Evolutionary conservation across 2,888 invertebrate species (phyloP).

Genomic region (Chalcosyrphus nemorum): DNA sequence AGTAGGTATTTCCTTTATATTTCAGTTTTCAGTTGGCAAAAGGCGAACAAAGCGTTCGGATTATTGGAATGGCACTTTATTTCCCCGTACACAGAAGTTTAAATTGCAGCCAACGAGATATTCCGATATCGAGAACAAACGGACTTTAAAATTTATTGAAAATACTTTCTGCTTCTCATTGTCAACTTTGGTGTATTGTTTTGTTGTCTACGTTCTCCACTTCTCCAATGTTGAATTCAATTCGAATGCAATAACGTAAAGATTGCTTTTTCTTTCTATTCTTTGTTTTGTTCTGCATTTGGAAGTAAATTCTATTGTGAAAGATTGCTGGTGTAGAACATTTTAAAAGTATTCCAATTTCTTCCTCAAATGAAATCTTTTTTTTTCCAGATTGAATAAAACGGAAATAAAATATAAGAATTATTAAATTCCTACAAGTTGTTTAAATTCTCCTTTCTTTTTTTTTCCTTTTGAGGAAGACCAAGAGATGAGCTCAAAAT

Average conservation of each 20-base stretch:
- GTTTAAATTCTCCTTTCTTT: neutral
- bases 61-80: slow-evolving; percentile 67
- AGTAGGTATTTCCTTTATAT: slow-evolving; percentile 41
- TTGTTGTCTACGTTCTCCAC: slow-evolving; percentile 49
- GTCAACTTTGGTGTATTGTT: slow-evolving; percentile 69
- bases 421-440: slow-evolving; percentile 8
- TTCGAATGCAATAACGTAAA: slow-evolving; percentile 69
- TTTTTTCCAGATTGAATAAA: slow-evolving; percentile 16
- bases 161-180: slow-evolving; percentile 66
- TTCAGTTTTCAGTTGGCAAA: slow-evolving; percentile 49
- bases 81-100: slow-evolving; percentile 38
- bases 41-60: slow-evolving; percentile 55
- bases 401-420: slow-evolving; percentile 4
- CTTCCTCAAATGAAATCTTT: slow-evolving; percentile 18
- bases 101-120: slow-evolving; percentile 68
- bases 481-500: too few relatives aligned
- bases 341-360: slow-evolving; percentile 54
- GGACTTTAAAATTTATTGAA: slow-evolving; percentile 70
- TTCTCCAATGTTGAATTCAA: slow-evolving; percentile 59
- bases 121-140: slow-evolving; percentile 68
- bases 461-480: too few relatives aligned
- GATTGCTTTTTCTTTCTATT: slow-evolving; percentile 64
- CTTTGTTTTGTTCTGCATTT: slow-evolving; percentile 61
- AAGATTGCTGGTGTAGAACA: slow-evolving; percentile 61
- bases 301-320: slow-evolving; percentile 66